These are phyloP conservation scores for Herminia tarsipennalis DNA, from an alignment of 2,888 invertebrate species.

Conservation along the genomic window DNA sequence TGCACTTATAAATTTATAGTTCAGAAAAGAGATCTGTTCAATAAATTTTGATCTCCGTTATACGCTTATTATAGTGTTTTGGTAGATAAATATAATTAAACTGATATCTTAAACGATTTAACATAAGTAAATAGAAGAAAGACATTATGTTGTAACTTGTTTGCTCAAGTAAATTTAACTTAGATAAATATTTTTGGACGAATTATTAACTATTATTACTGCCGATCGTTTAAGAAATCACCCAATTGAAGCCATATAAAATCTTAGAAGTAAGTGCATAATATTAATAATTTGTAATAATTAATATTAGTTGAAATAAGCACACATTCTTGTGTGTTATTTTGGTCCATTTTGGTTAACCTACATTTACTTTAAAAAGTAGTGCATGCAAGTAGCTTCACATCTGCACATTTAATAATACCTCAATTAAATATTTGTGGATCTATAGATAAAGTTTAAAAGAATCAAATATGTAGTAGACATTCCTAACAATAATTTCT, in stretches of 20 bases:
- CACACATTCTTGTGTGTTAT: too few species aligned
- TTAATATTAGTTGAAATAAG: too few species aligned
- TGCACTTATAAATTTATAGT: too few species aligned
- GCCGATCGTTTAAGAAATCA: constrained; percentile 37
- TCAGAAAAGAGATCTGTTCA: constrained; percentile 44
- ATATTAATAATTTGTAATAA: too few species aligned
- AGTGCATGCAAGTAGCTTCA: too few species aligned
- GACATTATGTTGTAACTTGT: constrained; percentile 31
- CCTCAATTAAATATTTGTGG: too few species aligned
- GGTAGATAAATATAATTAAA: constrained; percentile 2
- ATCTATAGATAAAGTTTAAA: too few species aligned
- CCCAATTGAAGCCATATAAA: constrained; percentile 2
- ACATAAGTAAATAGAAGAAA: constrained; percentile 34
- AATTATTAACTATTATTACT: constrained; percentile 10
- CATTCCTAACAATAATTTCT: too few species aligned
- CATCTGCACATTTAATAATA: too few species aligned
- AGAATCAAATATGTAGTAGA: too few species aligned
- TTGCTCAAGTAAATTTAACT: constrained; percentile 43
- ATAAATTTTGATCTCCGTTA: constrained; percentile 36
- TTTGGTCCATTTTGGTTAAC: too few species aligned
- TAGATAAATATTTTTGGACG: constrained; percentile 29
- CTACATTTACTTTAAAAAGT: too few species aligned
- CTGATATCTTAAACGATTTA: constrained; percentile 42
- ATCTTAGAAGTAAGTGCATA: not conserved
- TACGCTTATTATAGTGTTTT: constrained; percentile 15